A percentile compares a stretch with the other conserved stretches of the same genome.
phyloP scores from a whole-genome alignment of 1,140 invertebrate genomes.

The Brevipalpus yothersi region DNA sequence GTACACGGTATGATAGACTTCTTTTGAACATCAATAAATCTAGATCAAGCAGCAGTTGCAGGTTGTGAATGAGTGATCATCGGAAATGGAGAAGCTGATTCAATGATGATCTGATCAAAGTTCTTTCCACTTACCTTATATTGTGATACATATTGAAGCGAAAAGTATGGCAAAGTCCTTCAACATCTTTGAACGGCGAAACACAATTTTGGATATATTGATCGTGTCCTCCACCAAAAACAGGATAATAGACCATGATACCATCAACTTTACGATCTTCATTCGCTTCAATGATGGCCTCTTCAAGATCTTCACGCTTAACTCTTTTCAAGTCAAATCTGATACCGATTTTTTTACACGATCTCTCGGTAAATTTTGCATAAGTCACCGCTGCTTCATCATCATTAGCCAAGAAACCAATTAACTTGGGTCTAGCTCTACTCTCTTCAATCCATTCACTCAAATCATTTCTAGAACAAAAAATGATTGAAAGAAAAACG shows the following conservation, averaged over 20 bases:
- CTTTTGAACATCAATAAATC: conserved; percentile 4
- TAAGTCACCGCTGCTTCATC: conserved; percentile 5
- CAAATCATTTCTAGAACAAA: conserved; percentile 1
- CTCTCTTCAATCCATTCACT: not conserved
- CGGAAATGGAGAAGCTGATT: not conserved
- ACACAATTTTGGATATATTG: conserved; percentile 10
- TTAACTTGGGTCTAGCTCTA: not conserved
- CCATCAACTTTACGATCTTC: conserved; percentile 5
- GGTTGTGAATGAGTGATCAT: not conserved
- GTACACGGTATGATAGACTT: conserved; percentile 9
- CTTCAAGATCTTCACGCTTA: conserved; percentile 6
- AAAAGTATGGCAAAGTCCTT: conserved; percentile 8
- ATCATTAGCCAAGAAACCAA: conserved; percentile 6
- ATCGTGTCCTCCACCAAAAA: conserved; percentile 9
- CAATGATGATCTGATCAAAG: not conserved
- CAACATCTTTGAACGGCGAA: conserved; percentile 7
- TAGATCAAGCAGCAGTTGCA: not conserved
- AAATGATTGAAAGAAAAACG: too few relatives aligned
- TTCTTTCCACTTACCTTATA: not conserved
- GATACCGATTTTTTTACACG: conserved; percentile 5
- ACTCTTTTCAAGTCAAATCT: conserved; percentile 5
- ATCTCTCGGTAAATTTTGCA: conserved; percentile 2
- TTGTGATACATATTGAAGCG: conserved; percentile 10
- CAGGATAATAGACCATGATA: conserved; percentile 8
- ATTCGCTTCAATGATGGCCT: conserved; percentile 6